Base-by-base conservation (phyloP, 2,797 vertebrate genomes). In the Lagorchestes hirsutus region DNA sequence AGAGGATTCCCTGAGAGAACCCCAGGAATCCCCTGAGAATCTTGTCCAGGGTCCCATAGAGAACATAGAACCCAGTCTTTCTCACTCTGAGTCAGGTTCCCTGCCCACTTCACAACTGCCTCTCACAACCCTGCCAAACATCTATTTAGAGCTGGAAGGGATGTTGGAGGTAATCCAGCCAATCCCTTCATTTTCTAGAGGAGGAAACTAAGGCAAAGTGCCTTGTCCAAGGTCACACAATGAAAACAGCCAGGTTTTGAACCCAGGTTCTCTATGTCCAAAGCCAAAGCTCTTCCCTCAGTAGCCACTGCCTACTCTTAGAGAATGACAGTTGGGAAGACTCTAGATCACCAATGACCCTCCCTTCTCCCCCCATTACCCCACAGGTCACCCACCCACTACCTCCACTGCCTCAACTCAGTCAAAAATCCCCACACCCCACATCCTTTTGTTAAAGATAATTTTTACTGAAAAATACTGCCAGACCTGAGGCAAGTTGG, bases 381-480 rank as follows among this genome's bases (percentile, higher is more conserved):
- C 62, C 34, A 18, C 31, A 16, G 62, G 34, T 40, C 62, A 14
- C n/a, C n/a, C 74, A 87, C 74, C 74, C 24, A 87, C 74, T 87
- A 50, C 40, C 40, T 46, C 9, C n/a, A 5, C 6, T 46, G 9
- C 40, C 67, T n/a, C n/a, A 82, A 46, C n/a, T 82, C 67, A 46
- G 40, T 87, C 34, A 24, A 24, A 87, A 87, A 87, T 50, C 11
- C 74, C 22, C 74, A 87, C 74, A 24, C 74, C 74, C 74, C 74
- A 87, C 40, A 50, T 54, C 34, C 90, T 91, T 82, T 96, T 95
- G 91, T 59, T 92, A 97, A 95, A 93, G 40, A 91, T 92, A 58
- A 90, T 14, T 58, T 34, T 58, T 92, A n/a, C 91, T 92, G 52
- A 82, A 52, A 74, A 56, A 93, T 92, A 95, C 9, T 74, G 54